These are phyloP conservation scores for Aspidiotus rigidus DNA, from an alignment of 2,888 invertebrate species.

Conservation along the genomic window DNA sequence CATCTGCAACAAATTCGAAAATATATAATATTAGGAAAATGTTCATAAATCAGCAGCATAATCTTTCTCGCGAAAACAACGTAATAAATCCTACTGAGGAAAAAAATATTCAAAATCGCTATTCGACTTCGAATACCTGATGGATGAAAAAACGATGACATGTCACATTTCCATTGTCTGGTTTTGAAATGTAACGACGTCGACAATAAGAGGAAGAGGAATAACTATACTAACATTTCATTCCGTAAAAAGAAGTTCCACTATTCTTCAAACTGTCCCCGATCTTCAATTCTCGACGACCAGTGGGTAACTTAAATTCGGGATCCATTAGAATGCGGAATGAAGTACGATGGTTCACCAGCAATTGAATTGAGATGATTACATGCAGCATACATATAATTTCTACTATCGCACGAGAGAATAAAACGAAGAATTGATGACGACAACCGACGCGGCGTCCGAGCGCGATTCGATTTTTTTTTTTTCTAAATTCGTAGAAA, in stretches of 20 bases:
- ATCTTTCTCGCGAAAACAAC: no score
- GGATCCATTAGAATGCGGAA: constrained; percentile 16
- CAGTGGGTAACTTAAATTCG: constrained; percentile 30
- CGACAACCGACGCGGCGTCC: not conserved
- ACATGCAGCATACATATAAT: constrained; percentile 15
- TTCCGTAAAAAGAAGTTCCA: constrained; percentile 27
- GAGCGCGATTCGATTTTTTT: no score
- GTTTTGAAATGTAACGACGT: constrained; percentile 14
- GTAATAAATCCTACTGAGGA: no score
- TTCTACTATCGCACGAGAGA: constrained; percentile 7
- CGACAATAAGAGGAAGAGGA: constrained; percentile 6
- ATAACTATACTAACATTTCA: constrained; percentile 25
- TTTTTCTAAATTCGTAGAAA: no score
- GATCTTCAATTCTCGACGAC: constrained; percentile 24
- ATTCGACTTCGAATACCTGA: not conserved
- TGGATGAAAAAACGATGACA: constrained; percentile 24
- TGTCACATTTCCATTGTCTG: constrained; percentile 24
- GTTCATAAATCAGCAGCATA: no score
- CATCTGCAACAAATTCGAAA: constrained; percentile 56
- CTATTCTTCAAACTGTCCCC: constrained; percentile 30
- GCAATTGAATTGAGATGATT: constrained; percentile 14
- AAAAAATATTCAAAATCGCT: no score
- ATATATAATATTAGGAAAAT: no score
- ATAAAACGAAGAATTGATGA: constrained; percentile 13
- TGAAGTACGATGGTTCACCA: not conserved